Evolutionary conservation across 2,888 invertebrate genomes (phyloP), one percentile per base, ranked within the genome.

Genomic region (Aphidoletes aphidimyza): DNA sequence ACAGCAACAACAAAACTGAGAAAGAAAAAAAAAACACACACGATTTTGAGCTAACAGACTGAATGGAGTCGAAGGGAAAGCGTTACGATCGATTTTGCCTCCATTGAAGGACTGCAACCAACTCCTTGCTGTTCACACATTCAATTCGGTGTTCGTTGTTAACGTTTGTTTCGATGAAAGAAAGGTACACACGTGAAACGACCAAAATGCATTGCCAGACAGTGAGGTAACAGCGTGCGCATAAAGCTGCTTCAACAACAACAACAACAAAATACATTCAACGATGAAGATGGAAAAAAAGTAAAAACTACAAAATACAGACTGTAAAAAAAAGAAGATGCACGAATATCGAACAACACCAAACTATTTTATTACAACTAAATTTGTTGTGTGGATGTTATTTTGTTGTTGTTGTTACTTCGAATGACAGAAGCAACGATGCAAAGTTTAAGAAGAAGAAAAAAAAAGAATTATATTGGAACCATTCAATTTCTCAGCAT

Each of bases 321-420:
- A 54, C 54, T 54, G 54, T 26, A 54, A 26, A n/a, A 3, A 6
- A 54, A 54, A 26, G 54, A 54, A 54, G 26, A 54, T 54, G 22
- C 5, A 54, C 14, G n/a, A n/a, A 54, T 47, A 9, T 47, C 2
- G 26, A 54, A 54, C 6, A 54, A n/a, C n/a, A n/a, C n/a, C 22
- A 47, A 47, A 47, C 17, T 42, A 54, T 54, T 54, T 26, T 54
- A 54, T 54, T 54, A 54, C 54, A 54, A 54, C 2, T 54, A 54
- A 54, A 54, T 54, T 54, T 54, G 26, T n/a, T n/a, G n/a, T n/a
- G n/a, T n/a, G n/a, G n/a, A n/a, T n/a, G n/a, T n/a, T n/a, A n/a
- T n/a, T n/a, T n/a, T n/a, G n/a, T 54, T 11, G 2, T 11, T 54
- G 11, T 54, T 54, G n/a, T 54, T 11, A 22, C 3, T 26, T 2